These are phyloP conservation scores for Heterocephalus glaber DNA, from an alignment of 2,113 vertebrate genomes.

Conservation along the genomic window DNA sequence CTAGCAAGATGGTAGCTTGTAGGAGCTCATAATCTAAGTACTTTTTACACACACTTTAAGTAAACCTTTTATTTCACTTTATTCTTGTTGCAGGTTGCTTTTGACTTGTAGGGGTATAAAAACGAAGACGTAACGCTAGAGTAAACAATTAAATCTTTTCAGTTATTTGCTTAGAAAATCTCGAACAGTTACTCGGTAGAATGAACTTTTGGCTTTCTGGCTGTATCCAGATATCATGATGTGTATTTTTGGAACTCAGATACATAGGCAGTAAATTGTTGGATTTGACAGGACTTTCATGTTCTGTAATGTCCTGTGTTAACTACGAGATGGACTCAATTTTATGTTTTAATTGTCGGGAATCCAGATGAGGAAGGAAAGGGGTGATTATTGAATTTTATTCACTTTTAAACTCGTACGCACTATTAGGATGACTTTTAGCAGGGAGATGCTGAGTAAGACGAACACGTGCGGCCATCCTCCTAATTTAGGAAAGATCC, in stretches of 20 bases:
- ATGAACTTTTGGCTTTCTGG: neutral
- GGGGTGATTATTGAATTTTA: neutral
- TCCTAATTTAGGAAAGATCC: constrained; percentile 11
- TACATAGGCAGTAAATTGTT: neutral
- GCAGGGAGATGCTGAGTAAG: neutral
- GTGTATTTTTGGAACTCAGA: neutral
- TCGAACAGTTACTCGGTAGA: neutral
- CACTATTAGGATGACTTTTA: neutral
- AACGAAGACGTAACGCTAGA: neutral
- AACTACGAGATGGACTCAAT: neutral
- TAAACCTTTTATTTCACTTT: constrained; percentile 9
- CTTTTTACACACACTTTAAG: neutral
- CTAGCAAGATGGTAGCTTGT: neutral
- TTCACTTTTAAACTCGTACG: neutral
- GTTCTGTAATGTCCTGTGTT: neutral
- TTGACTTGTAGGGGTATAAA: neutral
- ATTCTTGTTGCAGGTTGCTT: neutral
- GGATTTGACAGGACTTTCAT: neutral
- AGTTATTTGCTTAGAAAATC: constrained; percentile 17
- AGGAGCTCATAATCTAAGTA: neutral
- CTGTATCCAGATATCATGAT: neutral
- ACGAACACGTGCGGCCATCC: neutral
- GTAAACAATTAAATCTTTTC: neutral
- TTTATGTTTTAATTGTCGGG: constrained; percentile 56
- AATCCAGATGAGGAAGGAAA: constrained; percentile 12